Percentiles rank a stretch among this genome's conserved stretches.
phyloP scores from a whole-genome alignment of 1,140 invertebrate species.

The Ephestia elutella region DNA sequence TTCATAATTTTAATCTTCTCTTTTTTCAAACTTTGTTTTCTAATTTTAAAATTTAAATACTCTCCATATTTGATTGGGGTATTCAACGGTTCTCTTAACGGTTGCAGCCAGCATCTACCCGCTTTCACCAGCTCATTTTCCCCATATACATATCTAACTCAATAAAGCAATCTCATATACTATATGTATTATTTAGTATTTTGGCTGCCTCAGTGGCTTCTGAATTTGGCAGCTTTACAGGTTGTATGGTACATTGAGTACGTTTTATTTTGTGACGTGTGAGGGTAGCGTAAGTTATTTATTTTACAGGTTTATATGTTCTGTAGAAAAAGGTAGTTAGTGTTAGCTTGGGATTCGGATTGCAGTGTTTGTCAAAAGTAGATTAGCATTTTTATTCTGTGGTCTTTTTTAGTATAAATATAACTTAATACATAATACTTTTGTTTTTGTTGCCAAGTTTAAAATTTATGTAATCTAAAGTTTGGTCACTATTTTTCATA shows the following conservation, averaged over 20 bases:
- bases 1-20: too few species aligned
- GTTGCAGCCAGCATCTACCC: slow-evolving; percentile 4
- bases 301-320: background rate
- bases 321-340: background rate
- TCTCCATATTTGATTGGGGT: background rate
- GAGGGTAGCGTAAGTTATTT: slow-evolving; percentile 2
- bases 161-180: slow-evolving; percentile 18
- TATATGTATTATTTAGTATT: slow-evolving; percentile 24
- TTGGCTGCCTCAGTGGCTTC: slow-evolving; percentile 10
- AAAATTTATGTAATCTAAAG: too few species aligned
- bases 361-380: slow-evolving; percentile 2
- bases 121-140: slow-evolving; percentile 18
- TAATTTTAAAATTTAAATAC: background rate
- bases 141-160: slow-evolving; percentile 23
- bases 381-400: background rate
- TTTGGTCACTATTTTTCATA: too few species aligned
- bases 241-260: background rate
- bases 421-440: too few species aligned
- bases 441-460: too few species aligned
- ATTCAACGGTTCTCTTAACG: background rate
- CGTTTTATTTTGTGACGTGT: slow-evolving; percentile 1
- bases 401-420: too few species aligned
- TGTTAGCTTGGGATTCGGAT: background rate
- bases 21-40: background rate
- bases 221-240: slow-evolving; percentile 12